Evolutionary conservation across 2,888 invertebrate genomes (phyloP), one percentile per base, ranked within the genome.

Genomic region (Antitype chi): DNA sequence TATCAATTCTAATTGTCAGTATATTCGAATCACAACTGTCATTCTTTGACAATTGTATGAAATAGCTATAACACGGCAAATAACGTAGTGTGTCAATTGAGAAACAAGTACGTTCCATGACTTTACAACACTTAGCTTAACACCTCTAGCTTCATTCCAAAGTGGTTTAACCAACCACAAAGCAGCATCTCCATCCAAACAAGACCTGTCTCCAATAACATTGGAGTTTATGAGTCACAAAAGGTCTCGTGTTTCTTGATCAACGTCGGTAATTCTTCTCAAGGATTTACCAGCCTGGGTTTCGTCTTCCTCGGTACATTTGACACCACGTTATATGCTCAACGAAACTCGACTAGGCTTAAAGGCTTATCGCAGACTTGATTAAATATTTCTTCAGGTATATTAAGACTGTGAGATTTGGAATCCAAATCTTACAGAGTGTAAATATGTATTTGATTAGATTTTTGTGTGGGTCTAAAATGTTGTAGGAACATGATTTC

Each of bases 231-330:
- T 60, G 25, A 60, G 57, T 76, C 71, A 87, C 85, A 85, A 87
- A 74, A 80, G 83, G 79, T 52, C 7, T 85, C 80, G 5, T 11
- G 67, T 87, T 87, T 52, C 79, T 70, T 85, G 88, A 85, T 84
- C 83, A 77, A 70, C 84, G 76, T 47, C 47, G 78, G 75, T 64
- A 74, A 76, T 80, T 81, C 85, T 84, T 89, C 84, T 77, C 73
- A 67, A 70, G 78, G 85, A 79, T 77, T 86, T 82, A 76, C 64
- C 73, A 80, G 84, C 69, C 87, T 70, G 82, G 76, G 86, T 63
- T 57, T 92, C 91, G 70, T 43, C 85, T 92, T 90, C 76, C 89
- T 68, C 89, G 87, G 79, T 88, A 84, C 81, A 91, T 87, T 85
- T 81, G 89, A 91, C 85, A 80, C 91, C 68, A 57, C 73, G 80